Conservation (phyloP, 2,888 invertebrate species). For the Diloba caeruleocephala region DNA sequence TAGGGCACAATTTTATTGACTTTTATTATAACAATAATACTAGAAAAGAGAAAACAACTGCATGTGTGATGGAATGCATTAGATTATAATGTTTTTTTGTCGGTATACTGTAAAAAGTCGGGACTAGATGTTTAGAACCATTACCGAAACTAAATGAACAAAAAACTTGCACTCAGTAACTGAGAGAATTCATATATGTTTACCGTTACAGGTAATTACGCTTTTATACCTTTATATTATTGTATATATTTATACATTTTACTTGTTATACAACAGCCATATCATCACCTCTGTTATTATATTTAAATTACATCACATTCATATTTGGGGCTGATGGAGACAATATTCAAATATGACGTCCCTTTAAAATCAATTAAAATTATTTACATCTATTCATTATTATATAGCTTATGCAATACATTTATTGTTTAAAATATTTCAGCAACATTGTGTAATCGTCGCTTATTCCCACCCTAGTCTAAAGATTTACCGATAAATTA, state of each 20-base stretch:
- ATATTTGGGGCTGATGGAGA: slow-evolving; percentile 47
- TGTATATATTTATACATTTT: slow-evolving; percentile 42
- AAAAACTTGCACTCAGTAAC: no score
- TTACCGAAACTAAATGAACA: slow-evolving; percentile 12
- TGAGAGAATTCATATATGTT: slow-evolving; percentile 17
- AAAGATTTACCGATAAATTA: no score
- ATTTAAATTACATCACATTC: slow-evolving; percentile 57
- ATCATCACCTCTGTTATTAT: slow-evolving; percentile 60
- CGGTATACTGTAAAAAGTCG: slow-evolving; percentile 15
- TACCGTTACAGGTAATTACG: slow-evolving; percentile 11
- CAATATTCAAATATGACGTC: slow-evolving; percentile 14
- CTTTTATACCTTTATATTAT: slow-evolving; percentile 10
- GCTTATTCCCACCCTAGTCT: no score
- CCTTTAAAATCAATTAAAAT: no score
- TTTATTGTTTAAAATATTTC: no score
- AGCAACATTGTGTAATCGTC: no score
- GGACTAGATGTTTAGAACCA: slow-evolving; percentile 12
- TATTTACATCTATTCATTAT: no score
- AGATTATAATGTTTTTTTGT: slow-evolving; percentile 24
- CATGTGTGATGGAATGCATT: slow-evolving; percentile 49
- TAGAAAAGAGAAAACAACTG: slow-evolving; percentile 28
- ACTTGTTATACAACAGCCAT: slow-evolving; percentile 60
- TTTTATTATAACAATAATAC: slow-evolving; percentile 39
- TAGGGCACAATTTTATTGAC: slow-evolving; percentile 51
- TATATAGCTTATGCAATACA: no score